phyloP scores from a whole-genome alignment of 23 tunicate species.

The Phallusia fumigata region DNA sequence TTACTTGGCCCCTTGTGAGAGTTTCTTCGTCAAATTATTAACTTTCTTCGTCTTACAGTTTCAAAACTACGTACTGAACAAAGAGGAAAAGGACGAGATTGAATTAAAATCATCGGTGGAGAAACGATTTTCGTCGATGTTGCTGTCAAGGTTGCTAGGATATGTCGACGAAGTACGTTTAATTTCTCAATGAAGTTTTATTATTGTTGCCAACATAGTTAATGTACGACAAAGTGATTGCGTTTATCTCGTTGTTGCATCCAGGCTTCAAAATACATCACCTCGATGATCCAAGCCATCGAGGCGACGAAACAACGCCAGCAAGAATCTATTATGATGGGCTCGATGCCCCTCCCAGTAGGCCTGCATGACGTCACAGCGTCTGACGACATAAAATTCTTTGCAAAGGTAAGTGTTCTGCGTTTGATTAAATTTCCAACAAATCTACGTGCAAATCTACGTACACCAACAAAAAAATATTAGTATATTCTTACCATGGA shows the following conservation, averaged over 20 bases:
- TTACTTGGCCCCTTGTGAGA: too few relatives aligned
- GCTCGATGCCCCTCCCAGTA: background rate
- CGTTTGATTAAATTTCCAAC: too few relatives aligned
- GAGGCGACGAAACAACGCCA: slow-evolving; percentile 46
- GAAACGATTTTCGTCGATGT: slow-evolving; percentile 74
- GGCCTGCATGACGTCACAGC: slow-evolving; percentile 11
- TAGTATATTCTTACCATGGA: too few relatives aligned
- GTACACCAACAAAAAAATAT: too few relatives aligned
- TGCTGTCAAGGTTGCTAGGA: slow-evolving; percentile 38
- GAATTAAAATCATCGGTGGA: slow-evolving; percentile 79
- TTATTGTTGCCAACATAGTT: background rate
- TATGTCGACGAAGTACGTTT: slow-evolving; percentile 52
- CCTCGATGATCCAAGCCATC: slow-evolving; percentile 61
- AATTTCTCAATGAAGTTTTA: background rate
- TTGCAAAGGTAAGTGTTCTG: slow-evolving; percentile 95
- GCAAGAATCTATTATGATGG: slow-evolving; percentile 16
- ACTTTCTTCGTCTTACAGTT: slow-evolving; percentile 28
- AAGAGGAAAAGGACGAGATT: slow-evolving; percentile 54
- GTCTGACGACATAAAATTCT: slow-evolving; percentile 71
- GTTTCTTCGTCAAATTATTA: too few relatives aligned
- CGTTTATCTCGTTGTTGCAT: background rate
- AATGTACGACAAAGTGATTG: background rate
- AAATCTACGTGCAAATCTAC: too few relatives aligned
- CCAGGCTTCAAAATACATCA: slow-evolving; percentile 64
- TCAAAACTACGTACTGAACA: slow-evolving; percentile 50